phyloP scores from a whole-genome alignment of 1,140 invertebrate species.

The Periplaneta americana region DNA sequence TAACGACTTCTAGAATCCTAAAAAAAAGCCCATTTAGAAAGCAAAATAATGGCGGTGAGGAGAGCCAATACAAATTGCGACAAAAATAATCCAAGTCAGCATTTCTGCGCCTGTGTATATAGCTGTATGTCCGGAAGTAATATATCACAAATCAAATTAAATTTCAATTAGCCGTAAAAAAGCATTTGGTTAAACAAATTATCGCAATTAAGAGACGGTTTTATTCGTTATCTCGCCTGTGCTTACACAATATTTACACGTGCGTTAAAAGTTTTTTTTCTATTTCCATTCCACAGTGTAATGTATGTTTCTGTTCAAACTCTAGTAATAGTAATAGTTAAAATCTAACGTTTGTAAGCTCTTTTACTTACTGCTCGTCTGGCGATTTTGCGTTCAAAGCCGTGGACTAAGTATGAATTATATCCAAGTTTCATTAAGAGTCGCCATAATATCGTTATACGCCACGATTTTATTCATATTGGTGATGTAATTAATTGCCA shows the following conservation, averaged over 20 bases:
- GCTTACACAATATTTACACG: not conserved
- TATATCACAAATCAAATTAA: not conserved
- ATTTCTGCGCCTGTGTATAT: not conserved
- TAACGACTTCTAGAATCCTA: not conserved
- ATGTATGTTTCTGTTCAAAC: not conserved
- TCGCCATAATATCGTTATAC: no score
- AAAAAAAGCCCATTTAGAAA: not conserved
- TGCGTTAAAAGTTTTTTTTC: not conserved
- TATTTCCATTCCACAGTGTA: not conserved
- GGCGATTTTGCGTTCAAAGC: no score
- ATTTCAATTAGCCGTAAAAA: not conserved
- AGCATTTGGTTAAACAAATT: not conserved
- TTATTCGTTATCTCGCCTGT: not conserved
- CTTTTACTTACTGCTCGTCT: no score
- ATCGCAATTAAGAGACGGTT: not conserved
- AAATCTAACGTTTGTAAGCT: no score
- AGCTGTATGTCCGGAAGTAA: not conserved
- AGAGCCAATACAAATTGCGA: not conserved
- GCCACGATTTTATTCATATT: no score
- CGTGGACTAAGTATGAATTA: no score
- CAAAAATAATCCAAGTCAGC: not conserved
- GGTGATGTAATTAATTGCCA: no score
- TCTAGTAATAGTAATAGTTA: not conserved
- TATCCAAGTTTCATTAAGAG: no score
- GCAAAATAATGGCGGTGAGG: not conserved